phyloP scores from a whole-genome alignment of 2,888 invertebrate species.

The Latrodectus hesperus region DNA sequence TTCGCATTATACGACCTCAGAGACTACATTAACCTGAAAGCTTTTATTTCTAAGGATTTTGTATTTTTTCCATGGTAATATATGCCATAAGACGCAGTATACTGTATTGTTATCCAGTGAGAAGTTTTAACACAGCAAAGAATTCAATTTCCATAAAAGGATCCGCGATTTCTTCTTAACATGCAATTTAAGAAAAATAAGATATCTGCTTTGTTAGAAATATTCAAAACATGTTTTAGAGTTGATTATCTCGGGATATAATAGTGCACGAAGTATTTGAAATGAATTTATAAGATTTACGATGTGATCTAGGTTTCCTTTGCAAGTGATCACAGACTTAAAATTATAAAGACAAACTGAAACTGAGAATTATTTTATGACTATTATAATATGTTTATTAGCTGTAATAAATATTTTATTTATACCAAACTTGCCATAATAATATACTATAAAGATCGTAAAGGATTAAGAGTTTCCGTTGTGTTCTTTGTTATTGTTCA shows the following conservation, averaged over 20 bases:
- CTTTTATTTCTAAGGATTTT: neutral
- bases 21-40: slow-evolving; percentile 2
- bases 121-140: neutral
- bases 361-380: too few relatives aligned
- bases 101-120: neutral
- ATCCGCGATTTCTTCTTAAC: neutral
- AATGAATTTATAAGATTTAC: too few relatives aligned
- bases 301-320: too few relatives aligned
- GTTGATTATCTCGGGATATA: neutral
- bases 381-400: too few relatives aligned
- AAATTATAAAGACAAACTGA: too few relatives aligned
- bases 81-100: neutral
- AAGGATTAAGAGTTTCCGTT: too few relatives aligned
- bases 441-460: too few relatives aligned
- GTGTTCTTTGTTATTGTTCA: too few relatives aligned
- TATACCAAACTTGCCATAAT: too few relatives aligned
- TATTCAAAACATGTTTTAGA: neutral
- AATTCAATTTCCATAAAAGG: slow-evolving; percentile 3
- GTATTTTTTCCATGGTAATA: neutral
- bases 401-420: too few relatives aligned
- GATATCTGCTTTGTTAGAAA: neutral
- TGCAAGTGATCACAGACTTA: too few relatives aligned
- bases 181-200: neutral
- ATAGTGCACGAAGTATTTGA: too few relatives aligned
- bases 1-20: neutral